Evolutionary conservation across 2,888 invertebrate genomes (phyloP).

Genomic region (Cantharis rufa): DNA sequence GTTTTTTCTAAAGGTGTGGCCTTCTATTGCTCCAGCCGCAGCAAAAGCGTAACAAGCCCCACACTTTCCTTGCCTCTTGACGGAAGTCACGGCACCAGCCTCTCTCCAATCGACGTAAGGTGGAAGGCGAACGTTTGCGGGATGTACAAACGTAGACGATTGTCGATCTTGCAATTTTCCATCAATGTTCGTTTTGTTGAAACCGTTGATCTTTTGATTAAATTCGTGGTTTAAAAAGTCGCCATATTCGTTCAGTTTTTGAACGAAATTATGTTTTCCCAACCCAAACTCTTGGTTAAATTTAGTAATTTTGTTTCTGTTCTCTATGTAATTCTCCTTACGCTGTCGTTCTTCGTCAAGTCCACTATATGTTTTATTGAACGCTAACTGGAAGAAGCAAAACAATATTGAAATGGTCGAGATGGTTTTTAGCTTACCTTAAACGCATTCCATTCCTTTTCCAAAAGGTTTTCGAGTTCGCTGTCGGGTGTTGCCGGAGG

Average conservation of each 20-base stretch:
- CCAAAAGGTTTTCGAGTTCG: conserved; percentile 13
- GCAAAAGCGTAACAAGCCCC: conserved; percentile 54
- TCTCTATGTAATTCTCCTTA: conserved; percentile 51
- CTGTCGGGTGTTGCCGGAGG: background rate
- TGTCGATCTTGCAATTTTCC: conserved; percentile 5
- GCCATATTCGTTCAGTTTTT: conserved; percentile 49
- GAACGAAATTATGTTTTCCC: conserved; percentile 45
- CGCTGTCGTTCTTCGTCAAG: conserved; percentile 46
- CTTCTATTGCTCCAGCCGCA: conserved; percentile 62
- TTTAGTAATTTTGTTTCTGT: conserved; percentile 47
- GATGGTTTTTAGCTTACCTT: conserved; percentile 8
- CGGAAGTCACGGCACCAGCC: conserved; percentile 50
- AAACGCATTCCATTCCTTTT: conserved; percentile 23
- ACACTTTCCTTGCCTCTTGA: conserved; percentile 50
- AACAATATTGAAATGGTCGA: background rate
- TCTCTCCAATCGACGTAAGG: conserved; percentile 51
- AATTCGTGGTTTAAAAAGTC: conserved; percentile 53
- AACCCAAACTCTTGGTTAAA: conserved; percentile 49
- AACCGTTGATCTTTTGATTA: conserved; percentile 49
- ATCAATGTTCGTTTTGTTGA: conserved; percentile 65
- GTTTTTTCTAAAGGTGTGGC: conserved; percentile 58
- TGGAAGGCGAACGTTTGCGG: conserved; percentile 49
- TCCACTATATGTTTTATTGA: conserved; percentile 48
- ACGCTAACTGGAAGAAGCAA: conserved; percentile 36
- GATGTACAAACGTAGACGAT: conserved; percentile 47